phyloP scores from a whole-genome alignment of 2,888 invertebrate species.

The Acronicta aceris region DNA sequence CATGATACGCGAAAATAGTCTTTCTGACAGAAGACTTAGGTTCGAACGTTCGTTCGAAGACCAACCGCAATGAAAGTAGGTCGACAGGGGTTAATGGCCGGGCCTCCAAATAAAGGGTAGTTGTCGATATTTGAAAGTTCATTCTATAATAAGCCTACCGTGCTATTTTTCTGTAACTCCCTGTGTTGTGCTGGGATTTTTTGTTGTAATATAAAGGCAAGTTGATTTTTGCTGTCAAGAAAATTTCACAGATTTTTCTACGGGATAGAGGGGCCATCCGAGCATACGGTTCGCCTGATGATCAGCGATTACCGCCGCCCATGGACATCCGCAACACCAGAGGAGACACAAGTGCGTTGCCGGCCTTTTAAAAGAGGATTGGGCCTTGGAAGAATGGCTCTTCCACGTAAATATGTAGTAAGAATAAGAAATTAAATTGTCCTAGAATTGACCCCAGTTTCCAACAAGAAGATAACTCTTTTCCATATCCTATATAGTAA shows the following conservation, averaged over 20 bases:
- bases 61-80: slow-evolving; percentile 52
- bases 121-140: slow-evolving; percentile 61
- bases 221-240: slow-evolving; percentile 19
- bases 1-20: slow-evolving; percentile 22
- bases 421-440: too few species aligned
- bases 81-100: slow-evolving; percentile 63
- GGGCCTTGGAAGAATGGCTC: too few species aligned
- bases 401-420: too few species aligned
- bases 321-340: too few species aligned
- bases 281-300: too few species aligned
- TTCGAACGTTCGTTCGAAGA: slow-evolving; percentile 30
- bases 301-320: too few species aligned
- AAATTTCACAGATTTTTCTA: background rate
- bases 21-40: slow-evolving; percentile 36
- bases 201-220: slow-evolving; percentile 18
- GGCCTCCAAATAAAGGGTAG: slow-evolving; percentile 63
- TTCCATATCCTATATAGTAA: too few species aligned
- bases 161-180: slow-evolving; percentile 46
- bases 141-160: slow-evolving; percentile 53
- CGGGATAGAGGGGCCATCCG: too few species aligned
- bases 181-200: slow-evolving; percentile 13
- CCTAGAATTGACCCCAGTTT: too few species aligned
- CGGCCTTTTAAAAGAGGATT: too few species aligned
- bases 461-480: too few species aligned
- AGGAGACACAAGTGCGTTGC: too few species aligned